phyloP scores from a whole-genome alignment of 1,140 invertebrate species.

The Hyposmocoma kahamanoa region DNA sequence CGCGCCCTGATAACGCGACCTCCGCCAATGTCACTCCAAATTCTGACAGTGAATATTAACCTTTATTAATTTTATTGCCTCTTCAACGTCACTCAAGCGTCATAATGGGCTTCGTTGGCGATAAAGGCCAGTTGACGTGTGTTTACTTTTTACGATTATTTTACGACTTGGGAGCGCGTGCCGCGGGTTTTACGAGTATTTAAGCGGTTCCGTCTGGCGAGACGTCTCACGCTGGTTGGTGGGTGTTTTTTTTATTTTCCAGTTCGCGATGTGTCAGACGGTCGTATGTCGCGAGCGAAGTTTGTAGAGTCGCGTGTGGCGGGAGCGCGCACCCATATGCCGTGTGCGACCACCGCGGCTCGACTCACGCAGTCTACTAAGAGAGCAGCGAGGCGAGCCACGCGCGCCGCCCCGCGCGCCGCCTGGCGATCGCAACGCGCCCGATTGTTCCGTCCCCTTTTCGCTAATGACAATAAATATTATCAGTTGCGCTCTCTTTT shows the following conservation, averaged over 20 bases:
- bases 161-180: slow-evolving; percentile 62
- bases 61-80: slow-evolving; percentile 71
- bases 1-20: slow-evolving; percentile 64
- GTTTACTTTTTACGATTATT: slow-evolving; percentile 74
- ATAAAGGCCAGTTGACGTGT: slow-evolving; percentile 65
- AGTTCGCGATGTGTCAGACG: slow-evolving; percentile 29
- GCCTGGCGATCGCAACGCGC: slow-evolving; percentile 46
- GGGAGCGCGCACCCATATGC: slow-evolving; percentile 38
- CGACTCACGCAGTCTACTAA: slow-evolving; percentile 67
- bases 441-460: slow-evolving; percentile 68
- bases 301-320: slow-evolving; percentile 46
- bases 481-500: slow-evolving; percentile 68
- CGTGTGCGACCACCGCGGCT: slow-evolving; percentile 59
- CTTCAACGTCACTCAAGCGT: slow-evolving; percentile 70
- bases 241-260: slow-evolving; percentile 27
- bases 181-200: slow-evolving; percentile 65
- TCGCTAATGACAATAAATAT: slow-evolving; percentile 72
- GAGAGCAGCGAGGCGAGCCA: slow-evolving; percentile 23
- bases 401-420: slow-evolving; percentile 58
- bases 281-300: slow-evolving; percentile 51
- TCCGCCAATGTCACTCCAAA: slow-evolving; percentile 55
- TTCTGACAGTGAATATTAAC: slow-evolving; percentile 48
- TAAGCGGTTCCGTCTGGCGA: slow-evolving; percentile 45
- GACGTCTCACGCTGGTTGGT: slow-evolving; percentile 33
- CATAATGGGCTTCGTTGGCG: slow-evolving; percentile 65